Base-by-base conservation (phyloP, 2,888 invertebrate genomes). In the Ophion ellenae region DNA sequence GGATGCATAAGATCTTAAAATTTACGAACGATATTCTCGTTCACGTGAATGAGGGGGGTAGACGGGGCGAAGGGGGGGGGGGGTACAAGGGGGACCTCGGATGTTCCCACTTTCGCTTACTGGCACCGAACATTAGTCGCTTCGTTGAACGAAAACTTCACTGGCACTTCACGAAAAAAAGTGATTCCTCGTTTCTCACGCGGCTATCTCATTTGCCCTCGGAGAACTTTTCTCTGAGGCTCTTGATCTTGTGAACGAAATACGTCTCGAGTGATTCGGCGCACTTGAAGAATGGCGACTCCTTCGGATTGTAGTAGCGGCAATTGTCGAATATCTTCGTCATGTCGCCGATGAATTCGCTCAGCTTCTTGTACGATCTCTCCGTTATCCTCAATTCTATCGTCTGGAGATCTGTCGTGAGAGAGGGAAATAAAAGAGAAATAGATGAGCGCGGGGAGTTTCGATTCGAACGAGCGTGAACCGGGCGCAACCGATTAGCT, bases 311-410 rank as follows among this genome's bases (percentile, higher is more conserved):
- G 95, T 99, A 99, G 94, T 98, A 98, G 89, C 99, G 97, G 95
- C 99, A 99, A 95, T 99, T 99, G 95, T 99, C 99, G 95, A 99
- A 99, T 93, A 99, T 98, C 95, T 98, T 98, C 87, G 98, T 99
- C 97, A 99, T 98, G 94, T 99, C 99, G 93, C 98, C 98, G 92
- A 99, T 98, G 94, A 99, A 99, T 93, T 99, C 99, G 94, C 98
- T 97, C 90, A 99, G 95, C 93, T 97, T 97, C 92, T 96, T 97
- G 94, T 99, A 99, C 74, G 95, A 96, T 92, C 96, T 96, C 90
- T 97, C 96, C 92, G 97, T 97, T 93, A 99, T 97, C 95, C 98
- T 97, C 88, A 96, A 95, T 94, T 98, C 98, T 90, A 99, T 97
- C 90, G 97, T 98, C 94, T 98, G 97, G 90, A 99, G 95, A 96